Conservation (phyloP, 2,113 vertebrate species). For the Perca fluviatilis region DNA sequence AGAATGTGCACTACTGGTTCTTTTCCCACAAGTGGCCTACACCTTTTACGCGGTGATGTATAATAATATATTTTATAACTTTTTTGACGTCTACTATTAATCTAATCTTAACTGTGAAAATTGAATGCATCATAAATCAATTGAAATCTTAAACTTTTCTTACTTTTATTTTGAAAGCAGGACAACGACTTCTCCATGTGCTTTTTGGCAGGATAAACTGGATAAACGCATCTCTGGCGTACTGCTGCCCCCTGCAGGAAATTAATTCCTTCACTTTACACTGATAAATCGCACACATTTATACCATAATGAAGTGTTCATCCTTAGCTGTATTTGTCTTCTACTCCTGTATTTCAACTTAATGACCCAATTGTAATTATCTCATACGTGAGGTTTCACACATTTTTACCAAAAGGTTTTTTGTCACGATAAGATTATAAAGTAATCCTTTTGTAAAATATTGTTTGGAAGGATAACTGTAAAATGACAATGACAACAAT, state of each 20-base stretch:
- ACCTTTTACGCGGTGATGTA: not conserved
- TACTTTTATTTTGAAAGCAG: conserved; percentile 29
- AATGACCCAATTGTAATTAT: not conserved
- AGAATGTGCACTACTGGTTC: not conserved
- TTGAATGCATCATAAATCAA: not conserved
- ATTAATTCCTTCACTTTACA: too few relatives aligned
- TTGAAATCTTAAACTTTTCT: not conserved
- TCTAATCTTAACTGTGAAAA: not conserved
- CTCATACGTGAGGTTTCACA: not conserved
- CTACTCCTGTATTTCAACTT: not conserved
- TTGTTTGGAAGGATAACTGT: not conserved
- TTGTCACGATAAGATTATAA: not conserved
- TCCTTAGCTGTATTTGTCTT: not conserved
- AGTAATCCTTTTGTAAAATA: not conserved
- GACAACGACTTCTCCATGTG: not conserved
- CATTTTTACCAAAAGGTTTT: not conserved
- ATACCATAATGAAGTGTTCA: not conserved
- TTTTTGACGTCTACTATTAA: not conserved
- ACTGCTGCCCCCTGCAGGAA: conserved; percentile 7
- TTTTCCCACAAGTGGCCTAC: not conserved
- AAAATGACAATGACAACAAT: not conserved
- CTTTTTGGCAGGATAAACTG: not conserved
- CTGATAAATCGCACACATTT: not conserved
- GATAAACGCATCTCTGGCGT: not conserved
- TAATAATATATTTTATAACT: not conserved